Evolutionary conservation across 1,140 invertebrate genomes (phyloP).

Genomic region (Drosophila yakuba): DNA sequence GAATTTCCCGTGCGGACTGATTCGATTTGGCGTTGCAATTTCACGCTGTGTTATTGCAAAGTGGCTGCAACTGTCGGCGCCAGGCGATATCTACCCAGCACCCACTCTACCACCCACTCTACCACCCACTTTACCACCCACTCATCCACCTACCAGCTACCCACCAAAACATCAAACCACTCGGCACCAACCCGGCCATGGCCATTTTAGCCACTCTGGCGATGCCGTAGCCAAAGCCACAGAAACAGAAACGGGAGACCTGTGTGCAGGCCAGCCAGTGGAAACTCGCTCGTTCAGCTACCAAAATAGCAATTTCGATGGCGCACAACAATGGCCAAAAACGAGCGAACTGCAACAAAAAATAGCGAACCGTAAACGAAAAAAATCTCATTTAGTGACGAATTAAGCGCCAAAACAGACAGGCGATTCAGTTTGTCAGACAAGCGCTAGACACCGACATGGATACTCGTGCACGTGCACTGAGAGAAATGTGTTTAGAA

Average conservation of each 20-base stretch:
- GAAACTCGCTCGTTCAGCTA: constrained; percentile 49
- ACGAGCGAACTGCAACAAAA: constrained; percentile 35
- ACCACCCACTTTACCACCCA: constrained; percentile 1
- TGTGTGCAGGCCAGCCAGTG: constrained; percentile 7
- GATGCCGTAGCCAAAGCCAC: constrained; percentile 41
- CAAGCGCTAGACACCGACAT: constrained; percentile 54
- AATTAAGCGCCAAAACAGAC: constrained; percentile 84
- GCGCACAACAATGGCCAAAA: constrained; percentile 58
- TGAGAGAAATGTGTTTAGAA: background rate
- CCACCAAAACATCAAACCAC: background rate
- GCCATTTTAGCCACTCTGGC: constrained; percentile 18
- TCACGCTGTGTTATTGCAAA: constrained; percentile 84
- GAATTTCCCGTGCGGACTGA: constrained; percentile 84
- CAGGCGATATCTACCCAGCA: constrained; percentile 29
- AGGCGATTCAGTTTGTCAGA: constrained; percentile 75
- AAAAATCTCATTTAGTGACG: constrained; percentile 84
- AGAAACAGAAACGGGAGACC: constrained; percentile 25
- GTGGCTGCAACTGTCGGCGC: constrained; percentile 75
- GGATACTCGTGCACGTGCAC: constrained; percentile 21
- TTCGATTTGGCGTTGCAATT: constrained; percentile 84
- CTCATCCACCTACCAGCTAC: constrained; percentile 3
- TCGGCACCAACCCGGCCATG: background rate
- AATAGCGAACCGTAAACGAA: constrained; percentile 14
- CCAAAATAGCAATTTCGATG: constrained; percentile 69
- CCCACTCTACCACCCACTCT: constrained; percentile 1